Evolutionary conservation across 2,113 vertebrate species (phyloP).

Genomic region (Macrotis lagotis): DNA sequence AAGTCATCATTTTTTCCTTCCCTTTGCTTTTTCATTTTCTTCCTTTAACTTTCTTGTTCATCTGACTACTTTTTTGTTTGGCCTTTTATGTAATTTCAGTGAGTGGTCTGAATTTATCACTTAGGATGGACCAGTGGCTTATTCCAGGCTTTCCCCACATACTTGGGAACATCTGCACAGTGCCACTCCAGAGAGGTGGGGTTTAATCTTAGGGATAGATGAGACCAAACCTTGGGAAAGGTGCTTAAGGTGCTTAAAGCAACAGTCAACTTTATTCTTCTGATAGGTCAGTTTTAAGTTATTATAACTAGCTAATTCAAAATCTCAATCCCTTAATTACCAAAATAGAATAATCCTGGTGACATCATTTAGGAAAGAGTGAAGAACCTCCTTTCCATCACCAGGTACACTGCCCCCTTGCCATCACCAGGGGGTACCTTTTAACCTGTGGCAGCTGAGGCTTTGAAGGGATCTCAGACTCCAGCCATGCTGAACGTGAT

Average conservation of each 20-base stretch:
- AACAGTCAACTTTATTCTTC: background rate
- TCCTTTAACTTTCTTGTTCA: conserved; percentile 20
- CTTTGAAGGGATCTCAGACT: background rate
- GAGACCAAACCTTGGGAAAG: background rate
- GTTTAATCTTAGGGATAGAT: background rate
- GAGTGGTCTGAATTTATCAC: conserved; percentile 46
- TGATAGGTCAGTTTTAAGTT: background rate
- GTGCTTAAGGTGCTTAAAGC: background rate
- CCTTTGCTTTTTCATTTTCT: conserved; percentile 11
- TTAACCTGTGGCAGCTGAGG: background rate
- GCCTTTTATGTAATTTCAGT: conserved; percentile 31
- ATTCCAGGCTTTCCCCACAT: background rate
- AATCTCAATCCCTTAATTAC: background rate
- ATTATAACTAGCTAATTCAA: background rate
- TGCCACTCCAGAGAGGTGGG: conserved; percentile 47
- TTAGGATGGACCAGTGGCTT: conserved; percentile 38
- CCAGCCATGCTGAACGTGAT: background rate
- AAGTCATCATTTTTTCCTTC: background rate
- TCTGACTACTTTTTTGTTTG: conserved; percentile 43
- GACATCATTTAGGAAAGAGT: background rate
- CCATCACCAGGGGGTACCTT: background rate
- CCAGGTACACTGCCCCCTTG: background rate
- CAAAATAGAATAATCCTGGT: background rate
- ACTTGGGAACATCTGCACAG: conserved; percentile 38
- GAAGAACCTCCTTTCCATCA: background rate